These are phyloP conservation scores for Darevskia mixta DNA, from an alignment of 2,797 vertebrate species.

Conservation along the genomic window DNA sequence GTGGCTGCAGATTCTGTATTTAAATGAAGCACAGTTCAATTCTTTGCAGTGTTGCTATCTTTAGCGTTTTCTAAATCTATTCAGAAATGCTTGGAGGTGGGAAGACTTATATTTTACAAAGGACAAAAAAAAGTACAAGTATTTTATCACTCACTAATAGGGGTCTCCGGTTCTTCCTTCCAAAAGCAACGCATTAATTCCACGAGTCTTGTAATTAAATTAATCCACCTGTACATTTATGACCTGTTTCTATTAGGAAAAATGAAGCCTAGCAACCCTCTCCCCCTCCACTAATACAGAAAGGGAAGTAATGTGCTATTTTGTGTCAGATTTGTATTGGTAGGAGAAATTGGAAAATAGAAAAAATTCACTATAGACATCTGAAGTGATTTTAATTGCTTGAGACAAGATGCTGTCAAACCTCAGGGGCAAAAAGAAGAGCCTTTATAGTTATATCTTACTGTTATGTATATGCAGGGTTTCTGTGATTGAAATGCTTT, in stretches of 20 bases:
- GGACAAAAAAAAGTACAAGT: neutral
- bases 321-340: constrained; percentile 1
- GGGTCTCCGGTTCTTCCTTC: neutral
- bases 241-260: neutral
- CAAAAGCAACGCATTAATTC: neutral
- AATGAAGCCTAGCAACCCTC: neutral
- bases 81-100: neutral
- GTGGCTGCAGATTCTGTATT: neutral
- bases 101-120: neutral
- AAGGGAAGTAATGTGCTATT: neutral
- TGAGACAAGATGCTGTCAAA: constrained; percentile 11
- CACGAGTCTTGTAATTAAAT: neutral
- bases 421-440: constrained; percentile 9
- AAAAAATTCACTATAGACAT: constrained; percentile 11
- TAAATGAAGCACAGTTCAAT: rapidly evolving
- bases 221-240: constrained; percentile 6
- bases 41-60: rapidly evolving
- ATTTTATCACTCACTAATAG: neutral
- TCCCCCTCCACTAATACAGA: neutral
- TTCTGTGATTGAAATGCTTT: constrained; percentile 41
- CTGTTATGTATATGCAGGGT: neutral
- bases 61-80: neutral
- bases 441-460: constrained; percentile 35
- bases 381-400: constrained; percentile 47
- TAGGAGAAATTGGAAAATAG: constrained; percentile 5